Percentiles rank a stretch among this genome's conserved stretches.
These are phyloP conservation scores for Crambe crambe DNA, from an alignment of 37 sponge, comb jelly and placozoan genomes.

Conservation along the genomic window DNA sequence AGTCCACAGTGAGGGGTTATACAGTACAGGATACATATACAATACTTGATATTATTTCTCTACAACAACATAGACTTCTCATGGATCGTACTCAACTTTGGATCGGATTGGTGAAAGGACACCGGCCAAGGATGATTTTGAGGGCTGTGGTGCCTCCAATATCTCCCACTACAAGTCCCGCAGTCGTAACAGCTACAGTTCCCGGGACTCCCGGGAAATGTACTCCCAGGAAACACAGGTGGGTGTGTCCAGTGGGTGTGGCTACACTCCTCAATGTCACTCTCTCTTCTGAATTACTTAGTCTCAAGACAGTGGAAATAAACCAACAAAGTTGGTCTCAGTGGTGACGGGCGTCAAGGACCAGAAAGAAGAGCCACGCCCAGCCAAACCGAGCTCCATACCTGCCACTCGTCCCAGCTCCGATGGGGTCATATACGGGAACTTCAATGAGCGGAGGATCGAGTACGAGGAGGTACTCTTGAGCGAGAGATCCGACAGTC, in stretches of 20 bases:
- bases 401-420: slow-evolving; percentile 15
- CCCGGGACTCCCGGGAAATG: slow-evolving; percentile 2
- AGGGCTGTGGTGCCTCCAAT: background rate
- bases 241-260: slow-evolving; percentile 16
- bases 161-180: slow-evolving; percentile 1
- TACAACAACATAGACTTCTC: slow-evolving; percentile 13
- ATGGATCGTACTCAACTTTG: background rate
- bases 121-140: background rate
- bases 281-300: background rate
- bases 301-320: slow-evolving; percentile 43
- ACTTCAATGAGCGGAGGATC: slow-evolving; percentile 65
- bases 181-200: slow-evolving; percentile 33
- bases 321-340: slow-evolving; percentile 62
- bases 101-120: background rate
- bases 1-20: no score
- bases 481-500: slow-evolving; percentile 49
- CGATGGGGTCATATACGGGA: slow-evolving; percentile 32
- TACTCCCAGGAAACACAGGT: slow-evolving; percentile 37
- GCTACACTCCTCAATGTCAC: background rate
- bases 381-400: background rate
- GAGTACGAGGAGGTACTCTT: slow-evolving; percentile 54
- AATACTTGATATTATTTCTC: no score
- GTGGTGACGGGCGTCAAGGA: slow-evolving; percentile 34
- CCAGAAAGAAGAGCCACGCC: background rate
- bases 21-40: no score